Evolutionary conservation across 2,888 invertebrate species (phyloP).

Genomic region (Pollenia angustigena): DNA sequence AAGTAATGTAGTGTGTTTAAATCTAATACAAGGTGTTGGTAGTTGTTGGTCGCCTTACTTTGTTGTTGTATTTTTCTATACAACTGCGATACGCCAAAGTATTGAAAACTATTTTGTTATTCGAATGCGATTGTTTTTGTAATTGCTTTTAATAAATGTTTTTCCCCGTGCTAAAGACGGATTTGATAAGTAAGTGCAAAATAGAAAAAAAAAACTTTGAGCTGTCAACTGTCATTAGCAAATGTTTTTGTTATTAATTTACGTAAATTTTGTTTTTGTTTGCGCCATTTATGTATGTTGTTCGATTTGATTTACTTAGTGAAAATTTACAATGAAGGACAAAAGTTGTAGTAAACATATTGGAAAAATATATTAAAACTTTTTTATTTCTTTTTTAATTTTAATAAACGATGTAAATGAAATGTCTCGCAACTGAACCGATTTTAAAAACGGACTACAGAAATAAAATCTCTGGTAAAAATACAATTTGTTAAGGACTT

Average conservation of each 20-base stretch:
- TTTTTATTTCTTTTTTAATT: too few relatives aligned
- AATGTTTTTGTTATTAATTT: conserved; percentile 71
- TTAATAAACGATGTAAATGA: too few relatives aligned
- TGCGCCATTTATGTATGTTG: background rate
- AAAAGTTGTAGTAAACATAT: background rate
- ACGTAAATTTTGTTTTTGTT: conserved; percentile 25
- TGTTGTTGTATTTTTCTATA: background rate
- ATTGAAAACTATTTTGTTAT: background rate
- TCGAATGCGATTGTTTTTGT: background rate
- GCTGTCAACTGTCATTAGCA: conserved; percentile 74
- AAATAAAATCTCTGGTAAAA: too few relatives aligned
- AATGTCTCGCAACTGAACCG: too few relatives aligned
- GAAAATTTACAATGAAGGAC: background rate
- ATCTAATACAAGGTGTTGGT: background rate
- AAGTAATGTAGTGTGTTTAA: background rate
- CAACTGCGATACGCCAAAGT: conserved; percentile 4
- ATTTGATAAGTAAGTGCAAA: conserved; percentile 19
- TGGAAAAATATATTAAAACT: too few relatives aligned
- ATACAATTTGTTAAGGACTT: too few relatives aligned
- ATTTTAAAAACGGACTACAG: too few relatives aligned
- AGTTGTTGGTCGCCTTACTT: background rate
- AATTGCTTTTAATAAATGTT: background rate
- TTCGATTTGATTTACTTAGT: background rate
- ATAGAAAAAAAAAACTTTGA: conserved; percentile 46
- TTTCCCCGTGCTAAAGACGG: background rate